Base-by-base conservation (phyloP, 2,797 vertebrate species). In the Caiman crocodilus region DNA sequence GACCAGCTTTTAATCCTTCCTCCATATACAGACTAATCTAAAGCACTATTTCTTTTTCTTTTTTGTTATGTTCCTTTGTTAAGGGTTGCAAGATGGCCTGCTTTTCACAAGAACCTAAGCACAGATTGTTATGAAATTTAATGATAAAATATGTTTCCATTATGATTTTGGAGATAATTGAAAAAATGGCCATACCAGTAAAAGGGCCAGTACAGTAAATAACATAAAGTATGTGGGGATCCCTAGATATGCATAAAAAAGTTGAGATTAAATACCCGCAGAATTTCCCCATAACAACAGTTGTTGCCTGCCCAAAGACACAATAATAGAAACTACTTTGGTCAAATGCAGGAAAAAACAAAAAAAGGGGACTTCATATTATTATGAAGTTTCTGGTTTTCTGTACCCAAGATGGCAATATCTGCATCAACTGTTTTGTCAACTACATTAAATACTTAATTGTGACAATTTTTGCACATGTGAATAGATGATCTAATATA, bases 141-240 rank as follows among this genome's bases (percentile, higher is more conserved):
- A 71, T 57, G 5, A 67, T 87, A 50, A 90, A 87, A 20, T 59
- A 60, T 16, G 35, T 8, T 50, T 83, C 0, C 88, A 15, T 57
- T 87, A 56, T 73, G 67, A 12, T 76, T 5, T 64, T 84, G 25
- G 79, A 25, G 55, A 76, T 89, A 30, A 75, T 86, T 78, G 4
- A 25, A 82, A 74, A 42, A 32, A 42, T 50, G 2, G 58, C 28
- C 17, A 69, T n/a, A 35, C 21, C 81, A 71, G 28, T 61, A 56
- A 92, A n/a, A 65, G 17, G 28, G 8, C n/a, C n/a, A 64, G 12
- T 64, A 30, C n/a, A 15, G n/a, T 65, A 65, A 65, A 13, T 1
- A 1, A 0, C 1, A 63, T 58, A 16, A 55, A 78, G 56, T 1
- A 16, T 6, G 10, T 23, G 8, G 35, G 5, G 3, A 64, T 1